A percentile compares a stretch with the other conserved stretches of the same genome.
phyloP scores from a whole-genome alignment of 2,113 vertebrate species.

The Haemorhous mexicanus region DNA sequence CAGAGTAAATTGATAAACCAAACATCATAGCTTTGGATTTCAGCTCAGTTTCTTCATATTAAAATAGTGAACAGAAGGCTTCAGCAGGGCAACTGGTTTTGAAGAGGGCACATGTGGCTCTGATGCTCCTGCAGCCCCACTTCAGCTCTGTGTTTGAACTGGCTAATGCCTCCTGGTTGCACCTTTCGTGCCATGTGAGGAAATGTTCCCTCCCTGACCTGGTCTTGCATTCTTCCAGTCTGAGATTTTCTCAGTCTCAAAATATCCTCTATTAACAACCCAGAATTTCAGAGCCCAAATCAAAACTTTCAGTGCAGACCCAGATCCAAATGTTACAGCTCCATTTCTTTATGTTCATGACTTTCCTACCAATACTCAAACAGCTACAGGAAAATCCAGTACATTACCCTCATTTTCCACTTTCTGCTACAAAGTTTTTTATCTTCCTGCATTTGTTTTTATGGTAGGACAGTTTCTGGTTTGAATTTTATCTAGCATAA shows the following conservation, averaged over 20 bases:
- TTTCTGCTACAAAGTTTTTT: conserved; percentile 31
- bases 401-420: conserved; percentile 13
- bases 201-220: not conserved
- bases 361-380: not conserved
- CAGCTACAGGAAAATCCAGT: not conserved
- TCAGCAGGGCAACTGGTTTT: not conserved
- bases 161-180: not conserved
- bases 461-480: conserved; percentile 24
- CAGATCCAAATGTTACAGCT: not conserved
- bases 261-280: not conserved
- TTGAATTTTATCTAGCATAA: conserved; percentile 50
- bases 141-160: not conserved
- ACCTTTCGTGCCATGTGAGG: not conserved
- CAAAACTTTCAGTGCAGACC: not conserved
- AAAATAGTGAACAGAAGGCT: not conserved
- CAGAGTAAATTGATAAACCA: conserved; percentile 35
- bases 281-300: not conserved
- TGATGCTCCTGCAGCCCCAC: not conserved
- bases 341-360: not conserved
- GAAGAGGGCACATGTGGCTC: not conserved
- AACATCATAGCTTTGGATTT: not conserved
- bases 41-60: not conserved
- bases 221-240: not conserved
- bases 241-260: not conserved
- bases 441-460: conserved; percentile 26